Evolutionary conservation across 2,113 vertebrate species (phyloP).

Genomic region (Tautogolabrus adspersus): DNA sequence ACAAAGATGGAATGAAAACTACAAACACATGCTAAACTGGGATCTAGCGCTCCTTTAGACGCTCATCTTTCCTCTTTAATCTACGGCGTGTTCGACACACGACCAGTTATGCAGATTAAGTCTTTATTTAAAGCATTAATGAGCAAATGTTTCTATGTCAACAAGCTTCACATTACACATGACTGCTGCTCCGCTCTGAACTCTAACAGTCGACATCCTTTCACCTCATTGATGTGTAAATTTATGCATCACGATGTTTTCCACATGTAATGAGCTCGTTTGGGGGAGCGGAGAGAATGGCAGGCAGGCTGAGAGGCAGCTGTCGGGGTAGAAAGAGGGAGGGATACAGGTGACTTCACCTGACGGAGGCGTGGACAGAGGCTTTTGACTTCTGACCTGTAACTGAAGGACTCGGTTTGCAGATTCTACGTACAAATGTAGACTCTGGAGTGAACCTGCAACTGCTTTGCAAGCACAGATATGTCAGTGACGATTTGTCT

Average conservation of each 20-base stretch:
- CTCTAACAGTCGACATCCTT: slow-evolving; percentile 18
- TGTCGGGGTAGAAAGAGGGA: neutral
- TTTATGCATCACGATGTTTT: slow-evolving; percentile 46
- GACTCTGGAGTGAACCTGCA: too few relatives aligned
- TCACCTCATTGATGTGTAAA: slow-evolving; percentile 54
- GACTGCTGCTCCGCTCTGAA: slow-evolving; percentile 14
- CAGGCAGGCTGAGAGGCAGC: neutral
- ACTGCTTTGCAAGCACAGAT: too few relatives aligned
- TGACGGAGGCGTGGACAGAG: slow-evolving; percentile 9
- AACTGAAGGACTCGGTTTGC: neutral
- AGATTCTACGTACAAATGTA: too few relatives aligned
- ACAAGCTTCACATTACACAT: slow-evolving; percentile 27
- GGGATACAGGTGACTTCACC: slow-evolving; percentile 12
- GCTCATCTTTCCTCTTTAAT: slow-evolving; percentile 28
- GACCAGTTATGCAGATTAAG: slow-evolving; percentile 23
- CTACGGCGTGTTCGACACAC: slow-evolving; percentile 32
- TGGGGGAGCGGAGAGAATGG: neutral
- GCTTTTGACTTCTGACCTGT: neutral
- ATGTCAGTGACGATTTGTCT: too few relatives aligned
- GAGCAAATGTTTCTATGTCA: slow-evolving; percentile 45
- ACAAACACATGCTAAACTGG: neutral
- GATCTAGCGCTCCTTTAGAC: neutral
- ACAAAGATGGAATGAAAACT: too few relatives aligned
- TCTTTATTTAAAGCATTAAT: slow-evolving; percentile 50
- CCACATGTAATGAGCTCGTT: slow-evolving; percentile 22